phyloP scores from a whole-genome alignment of 2,888 invertebrate genomes.

The Xiphydria camelus region DNA sequence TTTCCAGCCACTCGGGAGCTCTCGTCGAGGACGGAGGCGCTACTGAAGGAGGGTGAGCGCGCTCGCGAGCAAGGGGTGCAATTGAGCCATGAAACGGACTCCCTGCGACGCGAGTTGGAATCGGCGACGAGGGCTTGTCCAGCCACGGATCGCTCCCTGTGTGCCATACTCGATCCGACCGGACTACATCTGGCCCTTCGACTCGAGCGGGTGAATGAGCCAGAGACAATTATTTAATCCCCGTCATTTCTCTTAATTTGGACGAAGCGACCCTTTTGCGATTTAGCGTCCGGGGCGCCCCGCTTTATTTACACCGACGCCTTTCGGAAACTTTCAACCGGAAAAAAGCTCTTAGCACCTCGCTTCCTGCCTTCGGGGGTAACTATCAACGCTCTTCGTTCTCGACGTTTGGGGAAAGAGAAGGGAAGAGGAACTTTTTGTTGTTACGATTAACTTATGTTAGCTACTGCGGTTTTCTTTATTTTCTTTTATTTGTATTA shows the following conservation, averaged over 20 bases:
- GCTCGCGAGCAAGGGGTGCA: constrained; percentile 62
- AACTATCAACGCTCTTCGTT: too few species aligned
- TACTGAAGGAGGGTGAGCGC: constrained; percentile 63
- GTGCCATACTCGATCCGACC: constrained; percentile 74
- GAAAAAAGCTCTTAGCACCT: too few species aligned
- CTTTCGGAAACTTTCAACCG: too few species aligned
- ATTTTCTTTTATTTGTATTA: too few species aligned
- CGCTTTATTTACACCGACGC: too few species aligned
- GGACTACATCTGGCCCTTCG: constrained; percentile 69
- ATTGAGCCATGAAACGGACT: constrained; percentile 64
- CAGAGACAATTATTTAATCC: constrained; percentile 18
- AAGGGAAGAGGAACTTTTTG: too few species aligned
- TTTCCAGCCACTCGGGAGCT: constrained; percentile 64
- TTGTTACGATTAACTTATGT: too few species aligned
- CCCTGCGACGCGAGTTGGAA: constrained; percentile 65
- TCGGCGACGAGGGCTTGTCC: constrained; percentile 68
- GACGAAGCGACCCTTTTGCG: constrained; percentile 10
- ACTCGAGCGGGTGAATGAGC: constrained; percentile 63
- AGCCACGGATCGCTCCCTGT: constrained; percentile 71
- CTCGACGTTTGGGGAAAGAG: too few species aligned
- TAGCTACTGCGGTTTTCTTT: too few species aligned
- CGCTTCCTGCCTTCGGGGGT: too few species aligned
- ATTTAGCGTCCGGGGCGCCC: too few species aligned
- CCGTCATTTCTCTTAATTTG: constrained; percentile 19
- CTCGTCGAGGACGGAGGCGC: constrained; percentile 62